These are phyloP conservation scores for Cryptus viduatorius DNA, from an alignment of 2,888 invertebrate genomes.

Conservation along the genomic window DNA sequence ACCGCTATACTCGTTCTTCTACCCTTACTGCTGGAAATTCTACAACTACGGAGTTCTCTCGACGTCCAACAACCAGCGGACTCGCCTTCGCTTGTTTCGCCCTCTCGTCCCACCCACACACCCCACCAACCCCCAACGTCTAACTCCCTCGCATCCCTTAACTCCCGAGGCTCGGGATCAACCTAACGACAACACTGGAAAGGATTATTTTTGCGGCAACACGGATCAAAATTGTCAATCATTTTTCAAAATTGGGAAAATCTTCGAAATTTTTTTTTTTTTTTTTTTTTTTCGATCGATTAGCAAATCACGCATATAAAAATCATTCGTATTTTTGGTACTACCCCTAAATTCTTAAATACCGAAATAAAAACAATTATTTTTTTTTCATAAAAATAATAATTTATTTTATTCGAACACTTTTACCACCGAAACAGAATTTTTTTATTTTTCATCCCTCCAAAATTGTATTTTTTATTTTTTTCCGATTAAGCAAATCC, in stretches of 20 bases:
- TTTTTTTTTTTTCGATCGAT: no score
- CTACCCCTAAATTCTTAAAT: no score
- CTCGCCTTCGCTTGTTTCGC: slow-evolving; percentile 70
- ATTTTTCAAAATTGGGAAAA: not conserved
- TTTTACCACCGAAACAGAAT: no score
- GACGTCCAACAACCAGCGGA: slow-evolving; percentile 68
- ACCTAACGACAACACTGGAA: slow-evolving; percentile 39
- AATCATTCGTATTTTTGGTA: no score
- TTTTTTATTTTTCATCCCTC: no score
- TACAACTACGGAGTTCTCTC: slow-evolving; percentile 57
- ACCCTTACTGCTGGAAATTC: slow-evolving; percentile 40
- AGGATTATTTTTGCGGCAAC: not conserved
- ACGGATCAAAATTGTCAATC: not conserved
- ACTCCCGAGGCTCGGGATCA: slow-evolving; percentile 50
- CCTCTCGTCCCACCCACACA: slow-evolving; percentile 55
- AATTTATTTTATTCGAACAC: no score
- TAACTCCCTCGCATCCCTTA: slow-evolving; percentile 58
- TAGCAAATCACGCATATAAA: no score
- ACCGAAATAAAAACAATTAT: no score
- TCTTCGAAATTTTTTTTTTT: no score
- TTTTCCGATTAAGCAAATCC: not conserved
- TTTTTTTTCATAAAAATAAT: no score
- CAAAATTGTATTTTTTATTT: no score
- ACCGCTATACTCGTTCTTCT: slow-evolving; percentile 71
- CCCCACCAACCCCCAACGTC: slow-evolving; percentile 28